These are phyloP conservation scores for Macrotrachela quadricornifera DNA, from an alignment of 1,140 invertebrate species.

Conservation along the genomic window DNA sequence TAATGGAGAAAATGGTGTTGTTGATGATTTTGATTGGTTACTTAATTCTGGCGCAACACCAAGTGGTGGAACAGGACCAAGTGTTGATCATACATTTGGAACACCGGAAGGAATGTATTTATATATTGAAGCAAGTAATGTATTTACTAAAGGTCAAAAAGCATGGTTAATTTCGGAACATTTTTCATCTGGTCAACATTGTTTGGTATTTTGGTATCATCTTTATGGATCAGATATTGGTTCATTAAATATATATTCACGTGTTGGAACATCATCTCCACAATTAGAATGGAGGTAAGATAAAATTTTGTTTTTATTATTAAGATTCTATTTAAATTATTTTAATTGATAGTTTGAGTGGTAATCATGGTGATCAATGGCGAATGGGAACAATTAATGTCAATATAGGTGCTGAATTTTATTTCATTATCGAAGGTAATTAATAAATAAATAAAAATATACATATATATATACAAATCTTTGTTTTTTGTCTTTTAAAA, in stretches of 20 bases:
- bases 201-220: conserved; percentile 6
- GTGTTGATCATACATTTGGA: conserved; percentile 39
- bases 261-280: not conserved
- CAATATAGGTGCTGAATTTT: not conserved
- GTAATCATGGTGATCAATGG: conserved; percentile 3
- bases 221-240: conserved; percentile 3
- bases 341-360: not conserved
- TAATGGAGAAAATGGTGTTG: conserved; percentile 24
- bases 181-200: conserved; percentile 9
- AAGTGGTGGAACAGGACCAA: conserved; percentile 20
- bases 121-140: conserved; percentile 17
- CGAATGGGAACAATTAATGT: conserved; percentile 1
- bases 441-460: too few species aligned
- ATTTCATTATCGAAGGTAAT: conserved; percentile 1
- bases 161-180: conserved; percentile 24
- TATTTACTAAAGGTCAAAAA: conserved; percentile 14
- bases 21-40: conserved; percentile 24
- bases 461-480: too few species aligned
- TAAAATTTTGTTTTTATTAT: too few species aligned
- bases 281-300: not conserved
- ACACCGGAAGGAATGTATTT: conserved; percentile 22
- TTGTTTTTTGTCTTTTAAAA: conserved; percentile 1
- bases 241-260: not conserved
- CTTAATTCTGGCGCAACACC: conserved; percentile 13
- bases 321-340: too few species aligned